Conservation (phyloP, 92 coral and sea anemone species). For the Bergia sp. region DNA sequence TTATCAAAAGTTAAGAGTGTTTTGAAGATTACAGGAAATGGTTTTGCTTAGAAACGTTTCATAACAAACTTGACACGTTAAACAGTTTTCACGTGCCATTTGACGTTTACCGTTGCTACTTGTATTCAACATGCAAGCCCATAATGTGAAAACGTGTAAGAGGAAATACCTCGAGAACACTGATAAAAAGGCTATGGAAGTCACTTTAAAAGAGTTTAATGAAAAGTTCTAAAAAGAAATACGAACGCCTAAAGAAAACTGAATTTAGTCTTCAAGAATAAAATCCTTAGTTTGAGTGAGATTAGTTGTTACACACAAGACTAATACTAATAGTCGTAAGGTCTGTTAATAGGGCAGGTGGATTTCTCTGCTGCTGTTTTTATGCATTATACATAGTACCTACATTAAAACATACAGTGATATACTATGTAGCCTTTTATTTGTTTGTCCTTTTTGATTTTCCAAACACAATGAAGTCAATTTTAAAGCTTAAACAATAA, state of each 20-base stretch:
- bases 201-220: too few species aligned
- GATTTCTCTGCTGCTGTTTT: too few species aligned
- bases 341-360: too few species aligned
- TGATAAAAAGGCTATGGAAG: background rate
- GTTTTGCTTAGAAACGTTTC: background rate
- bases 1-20: background rate
- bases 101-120: background rate
- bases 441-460: background rate
- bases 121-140: background rate
- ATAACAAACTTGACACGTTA: background rate
- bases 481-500: background rate
- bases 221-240: background rate
- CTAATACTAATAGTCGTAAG: too few species aligned
- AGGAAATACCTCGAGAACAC: background rate
- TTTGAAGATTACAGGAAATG: background rate
- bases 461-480: background rate
- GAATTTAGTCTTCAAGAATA: background rate
- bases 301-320: too few species aligned
- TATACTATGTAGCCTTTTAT: too few species aligned
- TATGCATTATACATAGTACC: too few species aligned
- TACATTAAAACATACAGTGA: too few species aligned
- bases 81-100: background rate
- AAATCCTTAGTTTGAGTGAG: too few species aligned
- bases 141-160: background rate
- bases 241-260: background rate